Base-by-base conservation (phyloP, 2,888 invertebrate species). In the Augochlorella aurata region DNA sequence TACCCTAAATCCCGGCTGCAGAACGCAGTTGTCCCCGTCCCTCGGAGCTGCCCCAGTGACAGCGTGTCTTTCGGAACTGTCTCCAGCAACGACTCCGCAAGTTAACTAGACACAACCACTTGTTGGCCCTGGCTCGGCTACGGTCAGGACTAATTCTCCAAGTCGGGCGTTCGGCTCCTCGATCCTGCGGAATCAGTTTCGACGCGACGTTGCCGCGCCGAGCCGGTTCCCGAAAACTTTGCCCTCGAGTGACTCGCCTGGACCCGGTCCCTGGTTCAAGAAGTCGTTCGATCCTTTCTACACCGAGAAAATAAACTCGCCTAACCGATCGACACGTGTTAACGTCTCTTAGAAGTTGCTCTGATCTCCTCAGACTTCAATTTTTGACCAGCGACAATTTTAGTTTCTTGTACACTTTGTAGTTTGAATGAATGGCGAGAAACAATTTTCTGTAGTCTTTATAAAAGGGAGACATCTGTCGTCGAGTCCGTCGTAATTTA, bases 91-190 rank as follows among this genome's bases (percentile, higher is more conserved):
- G 86, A 88, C 79, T 80, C 87, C 83, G 82, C 86, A 76, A 87
- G 82, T 87, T 84, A 88, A 87, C 88, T 86, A 88, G 86, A 87
- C 84, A 77, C 88, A 88, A 88, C 88, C 88, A 88, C 88, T 88
- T 88, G 88, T 88, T 88, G 88, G 78, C 78, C 68, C 79, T 70
- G 77, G 72, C 70, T 78, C 85, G 63, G 71, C 74, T 73, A 82
- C 83, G 82, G 70, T 73, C 87, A 74, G 80, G 82, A 87, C 89
- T 89, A 89, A 88, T 88, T 88, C 81, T 74, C 84, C 73, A 68
- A 49, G 77, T 79, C 77, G 82, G 79, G 65, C 75, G 73, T 79
- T 80, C 81, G 69, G 71, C 80, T 80, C 77, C 45, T 58, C 29
- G 47, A 54, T 44, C 70, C 45, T 52, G 47, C 73, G 61, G 61